Conservation (phyloP, 92 coral and sea anemone genomes). For the Porites evermanni region DNA sequence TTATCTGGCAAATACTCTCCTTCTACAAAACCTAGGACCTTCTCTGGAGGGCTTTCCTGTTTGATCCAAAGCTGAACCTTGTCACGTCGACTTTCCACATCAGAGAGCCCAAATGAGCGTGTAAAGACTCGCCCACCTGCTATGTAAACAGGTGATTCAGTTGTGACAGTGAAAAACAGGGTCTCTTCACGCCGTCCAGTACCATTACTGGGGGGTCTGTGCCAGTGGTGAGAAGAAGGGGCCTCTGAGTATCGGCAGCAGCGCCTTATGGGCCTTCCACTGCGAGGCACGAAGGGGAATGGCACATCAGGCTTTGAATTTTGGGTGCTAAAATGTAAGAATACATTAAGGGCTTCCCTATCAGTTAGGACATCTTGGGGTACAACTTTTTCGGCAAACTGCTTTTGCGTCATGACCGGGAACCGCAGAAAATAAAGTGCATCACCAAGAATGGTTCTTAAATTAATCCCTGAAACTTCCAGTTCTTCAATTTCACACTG, state of each 20-base stretch:
- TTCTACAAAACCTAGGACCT: constrained; percentile 35
- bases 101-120: constrained; percentile 50
- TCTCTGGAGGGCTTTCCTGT: constrained; percentile 27
- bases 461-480: constrained; percentile 60
- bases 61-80: constrained; percentile 41
- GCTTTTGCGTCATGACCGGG: constrained; percentile 71
- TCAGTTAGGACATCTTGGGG: constrained; percentile 68
- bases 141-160: constrained; percentile 64
- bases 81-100: constrained; percentile 42
- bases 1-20: constrained; percentile 46
- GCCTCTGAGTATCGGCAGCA: constrained; percentile 66
- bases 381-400: constrained; percentile 77
- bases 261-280: constrained; percentile 61
- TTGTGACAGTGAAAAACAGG: constrained; percentile 51
- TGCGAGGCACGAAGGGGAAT: constrained; percentile 60
- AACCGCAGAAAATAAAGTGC: constrained; percentile 69
- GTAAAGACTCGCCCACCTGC: constrained; percentile 71
- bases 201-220: constrained; percentile 68
- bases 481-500: constrained; percentile 53
- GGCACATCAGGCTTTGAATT: constrained; percentile 51
- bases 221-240: constrained; percentile 70
- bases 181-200: constrained; percentile 67
- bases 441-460: constrained; percentile 64
- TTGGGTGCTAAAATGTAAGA: constrained; percentile 52
- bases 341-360: constrained; percentile 69